Evolutionary conservation across 2,888 invertebrate genomes (phyloP).

Genomic region (Flexamia atlantica): DNA sequence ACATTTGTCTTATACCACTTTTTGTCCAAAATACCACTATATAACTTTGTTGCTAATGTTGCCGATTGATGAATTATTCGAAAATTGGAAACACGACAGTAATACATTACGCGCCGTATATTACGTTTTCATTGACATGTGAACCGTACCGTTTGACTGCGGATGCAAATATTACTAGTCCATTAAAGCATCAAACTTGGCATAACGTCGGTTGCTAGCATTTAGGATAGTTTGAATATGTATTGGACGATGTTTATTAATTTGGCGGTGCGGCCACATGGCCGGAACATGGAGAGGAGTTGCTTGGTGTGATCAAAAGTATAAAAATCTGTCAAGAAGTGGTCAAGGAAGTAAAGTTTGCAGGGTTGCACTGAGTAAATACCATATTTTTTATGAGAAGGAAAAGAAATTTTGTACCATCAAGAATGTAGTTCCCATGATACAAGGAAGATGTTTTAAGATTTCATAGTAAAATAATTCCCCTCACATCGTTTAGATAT

Average conservation of each 20-base stretch:
- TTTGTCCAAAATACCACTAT: background rate
- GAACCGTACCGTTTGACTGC: slow-evolving; percentile 40
- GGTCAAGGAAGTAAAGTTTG: no score
- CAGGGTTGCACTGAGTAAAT: no score
- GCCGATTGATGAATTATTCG: slow-evolving; percentile 27
- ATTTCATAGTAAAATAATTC: no score
- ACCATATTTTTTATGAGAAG: no score
- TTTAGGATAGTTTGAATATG: slow-evolving; percentile 37
- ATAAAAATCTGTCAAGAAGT: no score
- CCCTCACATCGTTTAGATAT: no score
- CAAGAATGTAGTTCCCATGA: no score
- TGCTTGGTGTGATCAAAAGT: no score
- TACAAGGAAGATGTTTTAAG: no score
- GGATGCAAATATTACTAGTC: slow-evolving; percentile 42
- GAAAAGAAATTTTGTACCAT: no score
- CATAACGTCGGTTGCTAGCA: slow-evolving; percentile 4
- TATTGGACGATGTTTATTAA: slow-evolving; percentile 25
- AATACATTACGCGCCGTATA: slow-evolving; percentile 12
- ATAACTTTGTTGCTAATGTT: background rate
- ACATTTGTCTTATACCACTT: no score
- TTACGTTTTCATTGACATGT: slow-evolving; percentile 39
- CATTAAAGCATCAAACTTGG: slow-evolving; percentile 28
- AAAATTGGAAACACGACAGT: slow-evolving; percentile 9
- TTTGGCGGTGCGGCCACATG: background rate
- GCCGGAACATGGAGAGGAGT: background rate